phyloP scores from a whole-genome alignment of 2,113 vertebrate species.

The Peromyscus leucopus region DNA sequence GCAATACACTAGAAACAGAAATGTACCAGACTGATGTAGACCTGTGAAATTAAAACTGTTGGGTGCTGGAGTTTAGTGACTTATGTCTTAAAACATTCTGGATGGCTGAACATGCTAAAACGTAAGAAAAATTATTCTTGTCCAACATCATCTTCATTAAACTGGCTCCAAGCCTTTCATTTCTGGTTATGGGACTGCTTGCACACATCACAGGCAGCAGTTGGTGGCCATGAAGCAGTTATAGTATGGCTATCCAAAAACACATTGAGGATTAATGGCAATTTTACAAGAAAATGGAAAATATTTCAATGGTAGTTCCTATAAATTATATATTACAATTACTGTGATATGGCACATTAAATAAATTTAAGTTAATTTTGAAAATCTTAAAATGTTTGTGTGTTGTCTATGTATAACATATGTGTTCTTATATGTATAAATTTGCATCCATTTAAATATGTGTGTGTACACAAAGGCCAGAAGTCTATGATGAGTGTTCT shows the following conservation, averaged over 20 bases:
- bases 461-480: not conserved
- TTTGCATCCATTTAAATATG: not conserved
- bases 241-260: not conserved
- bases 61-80: not conserved
- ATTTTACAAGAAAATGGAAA: not conserved
- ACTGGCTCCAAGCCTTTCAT: not conserved
- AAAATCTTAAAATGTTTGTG: not conserved
- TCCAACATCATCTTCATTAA: no score
- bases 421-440: no score
- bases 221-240: rapidly evolving
- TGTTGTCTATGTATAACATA: no score
- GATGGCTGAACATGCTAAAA: not conserved
- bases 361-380: not conserved
- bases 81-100: not conserved
- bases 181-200: not conserved
- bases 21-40: not conserved
- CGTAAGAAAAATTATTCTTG: not conserved
- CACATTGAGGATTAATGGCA: not conserved
- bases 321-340: not conserved
- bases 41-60: not conserved
- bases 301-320: not conserved
- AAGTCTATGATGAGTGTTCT: not conserved
- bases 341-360: not conserved
- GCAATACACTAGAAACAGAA: not conserved
- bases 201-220: rapidly evolving